Base-by-base conservation (phyloP, 2,888 invertebrate species). In the Dolichomitus sp. region DNA sequence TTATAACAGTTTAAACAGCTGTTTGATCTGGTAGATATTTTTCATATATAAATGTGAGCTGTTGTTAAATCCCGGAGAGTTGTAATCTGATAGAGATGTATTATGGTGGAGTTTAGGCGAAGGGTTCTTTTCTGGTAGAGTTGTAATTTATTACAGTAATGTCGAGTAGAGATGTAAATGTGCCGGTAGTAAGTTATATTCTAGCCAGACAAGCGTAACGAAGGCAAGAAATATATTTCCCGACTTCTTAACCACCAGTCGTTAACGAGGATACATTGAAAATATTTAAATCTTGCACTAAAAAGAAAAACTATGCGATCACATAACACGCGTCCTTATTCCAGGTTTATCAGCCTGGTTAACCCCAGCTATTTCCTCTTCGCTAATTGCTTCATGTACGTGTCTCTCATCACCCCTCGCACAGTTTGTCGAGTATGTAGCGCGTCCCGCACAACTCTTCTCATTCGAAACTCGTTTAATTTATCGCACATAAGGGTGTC, bases 401-500 rank as follows among this genome's bases (percentile, higher is more conserved):
- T 68, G 50, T 68, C 33, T 52, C 9, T 52, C 52, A 23, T 50
- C 27, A 11, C 12, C 19, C 17, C 33, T 37, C 50, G 50, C 33
- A n/a, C 9, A 7, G 17, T 17, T 68, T 37, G 66, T 23, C n/a
- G 33, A 50, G 48, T 68, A 68, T 50, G 9, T 6, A 6, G 17
- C 66, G 23, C 4, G 17, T 48, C 17, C 63, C 74, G 50, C 40
- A 40, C 54, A 54, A 52, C 63, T 52, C 54, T 40, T 42, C 40
- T 37, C 37, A 2, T 37, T 68, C 52, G 50, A 68, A 33, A 37
- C 63, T 74, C 74, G 74, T 65, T 65, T 74, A 65, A 74, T 54
- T 63, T 45, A 65, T 42, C 61, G 42, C 40, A 14, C 14, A 23
- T 40, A 40, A 61, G 37, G n/a, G 61, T 19, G 37, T 40, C 75